Base-by-base conservation (phyloP, 2,888 invertebrate species). In the Caenorhabditis auriculariae region DNA sequence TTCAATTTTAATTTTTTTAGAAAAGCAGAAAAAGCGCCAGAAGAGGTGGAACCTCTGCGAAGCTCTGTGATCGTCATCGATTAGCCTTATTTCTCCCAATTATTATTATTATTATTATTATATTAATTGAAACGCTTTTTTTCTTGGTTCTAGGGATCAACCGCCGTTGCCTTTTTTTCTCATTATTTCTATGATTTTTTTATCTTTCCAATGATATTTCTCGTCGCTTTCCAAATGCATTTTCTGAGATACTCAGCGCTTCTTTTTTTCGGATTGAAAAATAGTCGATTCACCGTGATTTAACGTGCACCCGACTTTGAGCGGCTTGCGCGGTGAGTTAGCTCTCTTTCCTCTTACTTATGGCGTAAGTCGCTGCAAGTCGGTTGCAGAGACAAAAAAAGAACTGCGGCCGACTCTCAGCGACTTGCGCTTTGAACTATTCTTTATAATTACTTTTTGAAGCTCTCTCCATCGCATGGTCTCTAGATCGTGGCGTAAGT, bases 21-120 rank as follows among this genome's bases (percentile, higher is more conserved):
- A 72, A 58, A 72, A 72, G 45, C 66, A 66, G 43, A 65, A 49
- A 72, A 72, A 54, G 60, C 67, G 27, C 59, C 64, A 19, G 69
- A 72, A 32, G 72, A 72, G 54, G 65, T 69, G 47, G 67, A 72
- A 54, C 72, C 72, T 15, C 52, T 72, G n/a, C 55, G 72, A 39
- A 63, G 60, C 51, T 66, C 69, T 26, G 67, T 69, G 45, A 69
- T 72, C 50, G 72, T 69, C 28, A 63, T 72, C 44, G 72, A 72
- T 60, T 70, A 46, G 60, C n/a, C 12, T 12, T 38, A 17, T 6
- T 6, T 38, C 21, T 38, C 21, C 6, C 21, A 19, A 19, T 38
- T 38, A 38, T 38, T 38, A 19, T 38, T 38, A 38, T 38, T 38
- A 5, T 6, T 6, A 38, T 19, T 19, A 38, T 12, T 41, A 6